Base-by-base conservation (phyloP, 1,140 invertebrate genomes). In the Octopus sinensis region DNA sequence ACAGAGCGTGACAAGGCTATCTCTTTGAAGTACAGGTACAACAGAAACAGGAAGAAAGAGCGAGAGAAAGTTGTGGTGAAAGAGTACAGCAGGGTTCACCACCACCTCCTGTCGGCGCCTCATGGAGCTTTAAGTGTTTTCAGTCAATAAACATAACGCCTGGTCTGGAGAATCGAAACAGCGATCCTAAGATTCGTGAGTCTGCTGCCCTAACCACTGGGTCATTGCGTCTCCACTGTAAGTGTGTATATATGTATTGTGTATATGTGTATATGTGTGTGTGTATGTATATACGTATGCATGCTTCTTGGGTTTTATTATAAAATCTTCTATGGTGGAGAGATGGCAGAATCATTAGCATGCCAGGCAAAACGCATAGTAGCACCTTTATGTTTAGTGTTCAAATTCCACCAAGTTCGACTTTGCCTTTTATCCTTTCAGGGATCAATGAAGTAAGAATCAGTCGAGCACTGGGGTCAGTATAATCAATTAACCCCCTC, bases 271-370 rank as follows among this genome's bases (percentile, higher is more conserved):
- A n/a, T 51, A 6, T 79, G 54, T 82, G 54, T 53, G 56, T 79
- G 77, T 78, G 77, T 82, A 6, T 73, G 43, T 82, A 17, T 71
- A 5, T 78, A 30, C 79, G 52, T 79, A 43, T 53, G 17, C 56
- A 68, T n/a, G 52, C 23, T 4, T 54, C 51, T 30, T 30, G 6
- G 73, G 9, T 53, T 76, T 53, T 53, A 51, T 76, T 76, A 10
- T 54, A 51, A 53, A 23, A 23, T 23, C 23, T 23, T 23, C 23
- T 23, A 23, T 23, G 23, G 23, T 23, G 23, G 23, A 23, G 23
- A 23, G 23, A 23, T 23, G 23, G 23, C 23, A 23, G 23, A 23
- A 23, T 23, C 23, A 23, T 23, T 23, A 23, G 23, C 23, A 23
- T 23, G 23, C 23, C 23, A 23, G 23, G 23, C 23, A 23, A 23